phyloP scores from a whole-genome alignment of 1,140 invertebrate genomes.

The Condylostylus longicornis region DNA sequence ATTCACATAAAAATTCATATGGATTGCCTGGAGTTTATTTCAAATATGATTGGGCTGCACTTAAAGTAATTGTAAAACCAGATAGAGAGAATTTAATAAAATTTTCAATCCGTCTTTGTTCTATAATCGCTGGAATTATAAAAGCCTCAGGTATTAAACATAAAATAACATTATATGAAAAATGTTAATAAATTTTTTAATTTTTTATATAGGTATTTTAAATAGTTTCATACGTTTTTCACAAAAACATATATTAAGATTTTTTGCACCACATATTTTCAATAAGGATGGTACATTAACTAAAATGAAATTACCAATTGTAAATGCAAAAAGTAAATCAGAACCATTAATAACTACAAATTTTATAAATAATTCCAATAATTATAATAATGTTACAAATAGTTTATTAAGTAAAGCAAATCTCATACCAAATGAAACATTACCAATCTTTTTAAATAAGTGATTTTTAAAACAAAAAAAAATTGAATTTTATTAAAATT shows the following conservation, averaged over 20 bases:
- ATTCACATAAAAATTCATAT: constrained; percentile 63
- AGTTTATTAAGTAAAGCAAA: constrained; percentile 21
- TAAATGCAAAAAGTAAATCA: too few species aligned
- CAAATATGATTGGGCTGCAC: constrained; percentile 81
- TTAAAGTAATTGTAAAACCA: constrained; percentile 74
- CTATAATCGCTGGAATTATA: constrained; percentile 81
- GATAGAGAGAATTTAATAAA: constrained; percentile 61
- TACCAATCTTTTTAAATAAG: too few species aligned
- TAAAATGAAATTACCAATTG: too few species aligned
- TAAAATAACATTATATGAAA: too few species aligned
- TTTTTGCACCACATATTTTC: constrained; percentile 15
- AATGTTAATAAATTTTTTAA: neutral
- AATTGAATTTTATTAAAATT: too few species aligned
- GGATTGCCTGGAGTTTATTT: constrained; percentile 88
- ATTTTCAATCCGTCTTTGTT: constrained; percentile 75
- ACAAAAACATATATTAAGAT: constrained; percentile 12
- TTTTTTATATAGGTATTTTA: neutral
- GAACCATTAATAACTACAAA: too few species aligned
- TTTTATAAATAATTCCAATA: neutral
- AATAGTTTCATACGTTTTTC: constrained; percentile 10
- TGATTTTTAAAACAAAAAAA: too few species aligned
- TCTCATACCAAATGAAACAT: constrained; percentile 21
- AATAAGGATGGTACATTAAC: neutral
- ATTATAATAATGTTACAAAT: constrained; percentile 4
- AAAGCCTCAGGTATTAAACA: too few species aligned